Evolutionary conservation across 2,797 vertebrate species (phyloP).

Genomic region (Bradypus variegatus): DNA sequence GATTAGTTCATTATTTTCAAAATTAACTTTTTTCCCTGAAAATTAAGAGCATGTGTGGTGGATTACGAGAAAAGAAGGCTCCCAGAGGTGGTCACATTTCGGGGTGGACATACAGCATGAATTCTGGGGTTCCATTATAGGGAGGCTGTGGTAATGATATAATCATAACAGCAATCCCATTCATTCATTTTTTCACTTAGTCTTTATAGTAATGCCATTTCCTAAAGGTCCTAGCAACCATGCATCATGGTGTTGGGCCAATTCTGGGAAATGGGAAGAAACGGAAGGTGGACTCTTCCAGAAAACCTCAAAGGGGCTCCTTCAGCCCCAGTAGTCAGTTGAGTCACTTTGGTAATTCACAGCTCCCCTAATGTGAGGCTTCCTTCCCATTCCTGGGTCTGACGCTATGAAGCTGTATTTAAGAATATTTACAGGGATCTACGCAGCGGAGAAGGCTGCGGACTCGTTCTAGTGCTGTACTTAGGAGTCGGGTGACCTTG

Average conservation of each 20-base stretch:
- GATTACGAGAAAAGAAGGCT: not conserved
- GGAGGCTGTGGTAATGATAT: no score
- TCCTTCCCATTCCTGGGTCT: not conserved
- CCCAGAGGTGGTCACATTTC: not conserved
- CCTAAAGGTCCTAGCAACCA: not conserved
- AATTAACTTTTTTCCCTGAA: not conserved
- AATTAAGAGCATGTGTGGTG: not conserved
- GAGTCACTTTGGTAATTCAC: no score
- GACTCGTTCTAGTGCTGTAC: no score
- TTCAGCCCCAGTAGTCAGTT: not conserved
- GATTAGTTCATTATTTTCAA: not conserved
- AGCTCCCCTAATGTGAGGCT: not conserved
- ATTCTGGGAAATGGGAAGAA: not conserved
- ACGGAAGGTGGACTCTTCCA: not conserved
- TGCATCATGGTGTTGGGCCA: not conserved
- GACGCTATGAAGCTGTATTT: not conserved
- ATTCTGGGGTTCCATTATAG: no score
- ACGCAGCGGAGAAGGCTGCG: no score
- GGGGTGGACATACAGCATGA: no score
- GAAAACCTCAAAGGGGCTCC: not conserved
- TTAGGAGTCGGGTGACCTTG: no score
- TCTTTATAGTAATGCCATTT: not conserved
- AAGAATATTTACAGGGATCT: not conserved
- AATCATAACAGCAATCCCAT: no score
- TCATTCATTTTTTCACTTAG: no score